Evolutionary conservation across 2,888 invertebrate species (phyloP), one percentile per base, ranked within the genome.

Genomic region (Leucophora obtusa): DNA sequence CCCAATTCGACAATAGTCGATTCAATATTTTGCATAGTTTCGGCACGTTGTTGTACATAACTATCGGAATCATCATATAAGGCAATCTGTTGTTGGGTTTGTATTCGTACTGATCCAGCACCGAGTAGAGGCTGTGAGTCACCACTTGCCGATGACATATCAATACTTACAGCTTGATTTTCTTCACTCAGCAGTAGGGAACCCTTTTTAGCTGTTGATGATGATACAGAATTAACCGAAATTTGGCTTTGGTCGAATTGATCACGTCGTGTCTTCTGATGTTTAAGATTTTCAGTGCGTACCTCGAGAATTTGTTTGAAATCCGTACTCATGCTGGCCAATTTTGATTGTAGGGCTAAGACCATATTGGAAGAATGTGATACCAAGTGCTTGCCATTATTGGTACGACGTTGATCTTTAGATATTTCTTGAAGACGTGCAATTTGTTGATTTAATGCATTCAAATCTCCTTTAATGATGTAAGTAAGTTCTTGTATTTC

Each of bases 11-110:
- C 98, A 86, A 99, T 99, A 17, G 99, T 99, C 65, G 97, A 96
- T 91, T 99, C 99, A 87, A 99, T 99, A 89, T 96, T 98, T 90
- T 99, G 98, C 98, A 99, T 99, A 0, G 99, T 98, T 89, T 98
- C 98, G 50, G 98, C 98, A 86, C 99, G 93, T 86, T 95, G 95
- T 87, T 96, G 96, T 51, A 98, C 93, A 91, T 98, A 99, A 60
- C 95, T 93, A 87, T 98, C 97, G 63, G 95, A 94, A 89, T 96
- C 95, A 91, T 97, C 96, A 86, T 96, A 94, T 86, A 96, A 92
- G 58, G 95, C 92, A 84, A 95, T 91, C 85, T 96, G 94, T 86
- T 95, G 94, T 85, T 89, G 87, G 28, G 87, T 87, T 75, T 87
- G 90, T 80, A 87, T 88, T 86, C 83, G 91, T 84, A 84, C 89